Percentiles rank a stretch among this genome's conserved stretches.
Evolutionary conservation across 2,113 vertebrate genomes (phyloP).

Genomic region (Aepyceros melampus): DNA sequence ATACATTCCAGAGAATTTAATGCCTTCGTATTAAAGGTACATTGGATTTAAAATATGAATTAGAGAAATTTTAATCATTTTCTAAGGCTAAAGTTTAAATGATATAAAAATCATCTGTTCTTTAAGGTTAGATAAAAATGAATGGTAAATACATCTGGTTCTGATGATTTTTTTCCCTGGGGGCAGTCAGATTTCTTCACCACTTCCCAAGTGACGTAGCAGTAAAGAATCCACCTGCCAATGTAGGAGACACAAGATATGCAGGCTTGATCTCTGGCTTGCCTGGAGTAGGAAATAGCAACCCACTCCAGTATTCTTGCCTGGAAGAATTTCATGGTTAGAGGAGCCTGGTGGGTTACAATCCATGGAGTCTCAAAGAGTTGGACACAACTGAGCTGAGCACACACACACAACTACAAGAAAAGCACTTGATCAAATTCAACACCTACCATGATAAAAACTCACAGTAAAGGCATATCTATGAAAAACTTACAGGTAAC

Average conservation of each 20-base stretch:
- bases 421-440: background rate
- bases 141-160: background rate
- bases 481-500: background rate
- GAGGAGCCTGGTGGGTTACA: background rate
- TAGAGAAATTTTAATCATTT: background rate
- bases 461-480: background rate
- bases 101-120: background rate
- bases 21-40: background rate
- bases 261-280: background rate
- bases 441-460: background rate
- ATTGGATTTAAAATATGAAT: background rate
- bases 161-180: background rate
- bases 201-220: background rate
- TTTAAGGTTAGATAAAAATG: background rate
- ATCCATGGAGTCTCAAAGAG: background rate
- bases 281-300: background rate
- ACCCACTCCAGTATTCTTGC: background rate
- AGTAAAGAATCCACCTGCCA: background rate
- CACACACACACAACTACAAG: background rate
- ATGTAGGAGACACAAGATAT: background rate
- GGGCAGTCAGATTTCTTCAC: background rate
- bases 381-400: background rate
- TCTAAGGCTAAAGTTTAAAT: background rate
- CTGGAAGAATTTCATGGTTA: background rate
- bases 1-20: background rate